These are phyloP conservation scores for Eupleurogrammus muticus DNA, from an alignment of 2,797 vertebrate genomes.

Conservation along the genomic window DNA sequence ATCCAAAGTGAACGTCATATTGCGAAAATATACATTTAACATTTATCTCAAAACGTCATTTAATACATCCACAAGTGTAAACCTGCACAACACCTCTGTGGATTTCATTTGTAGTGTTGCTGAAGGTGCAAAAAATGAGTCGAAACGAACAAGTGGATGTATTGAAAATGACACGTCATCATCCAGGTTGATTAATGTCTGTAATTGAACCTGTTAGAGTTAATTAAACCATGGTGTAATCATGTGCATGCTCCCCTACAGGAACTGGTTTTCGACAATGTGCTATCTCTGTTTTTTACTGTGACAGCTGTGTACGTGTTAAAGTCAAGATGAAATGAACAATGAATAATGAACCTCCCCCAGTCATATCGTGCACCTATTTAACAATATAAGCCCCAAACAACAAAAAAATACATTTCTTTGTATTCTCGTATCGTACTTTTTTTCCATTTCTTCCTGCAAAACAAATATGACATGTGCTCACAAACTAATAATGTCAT, in stretches of 20 bases:
- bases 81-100: conserved; percentile 2
- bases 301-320: conserved; percentile 41
- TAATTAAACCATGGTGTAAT: conserved; percentile 22
- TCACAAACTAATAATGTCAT: too few species aligned
- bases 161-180: conserved; percentile 47
- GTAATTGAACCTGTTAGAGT: conserved; percentile 15
- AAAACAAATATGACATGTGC: too few species aligned
- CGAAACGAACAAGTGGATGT: conserved; percentile 29
- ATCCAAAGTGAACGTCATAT: background rate
- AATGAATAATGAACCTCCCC: too few species aligned
- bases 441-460: too few species aligned
- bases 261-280: conserved; percentile 22
- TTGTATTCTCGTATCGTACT: too few species aligned
- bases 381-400: too few species aligned
- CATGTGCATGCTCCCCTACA: conserved; percentile 50
- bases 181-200: conserved; percentile 18
- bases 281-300: conserved; percentile 35
- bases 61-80: conserved; percentile 36
- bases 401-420: too few species aligned
- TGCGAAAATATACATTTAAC: background rate
- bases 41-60: conserved; percentile 21
- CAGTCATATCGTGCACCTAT: too few species aligned
- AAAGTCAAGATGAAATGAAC: background rate
- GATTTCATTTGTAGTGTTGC: conserved; percentile 4
- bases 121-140: conserved; percentile 3